phyloP scores from a whole-genome alignment of 2,888 invertebrate genomes.

The Amphipyra berbera region DNA sequence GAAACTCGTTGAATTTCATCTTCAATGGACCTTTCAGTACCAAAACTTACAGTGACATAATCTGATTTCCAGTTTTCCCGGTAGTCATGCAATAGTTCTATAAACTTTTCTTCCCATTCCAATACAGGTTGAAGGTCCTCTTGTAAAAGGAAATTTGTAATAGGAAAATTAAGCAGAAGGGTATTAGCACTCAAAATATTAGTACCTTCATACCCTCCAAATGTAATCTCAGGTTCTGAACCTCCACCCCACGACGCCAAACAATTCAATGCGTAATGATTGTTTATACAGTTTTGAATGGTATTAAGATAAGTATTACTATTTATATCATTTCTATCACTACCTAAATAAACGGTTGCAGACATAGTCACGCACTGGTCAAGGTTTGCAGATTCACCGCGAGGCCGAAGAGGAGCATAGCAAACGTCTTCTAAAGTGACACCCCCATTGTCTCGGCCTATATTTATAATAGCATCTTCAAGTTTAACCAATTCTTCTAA shows the following conservation, averaged over 20 bases:
- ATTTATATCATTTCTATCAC: constrained; percentile 87
- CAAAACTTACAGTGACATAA: constrained; percentile 92
- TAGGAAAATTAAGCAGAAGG: constrained; percentile 94
- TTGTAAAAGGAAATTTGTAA: constrained; percentile 92
- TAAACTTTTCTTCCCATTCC: constrained; percentile 94
- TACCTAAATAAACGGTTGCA: constrained; percentile 94
- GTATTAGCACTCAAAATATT: constrained; percentile 84
- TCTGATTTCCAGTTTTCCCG: constrained; percentile 84
- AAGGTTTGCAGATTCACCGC: constrained; percentile 87
- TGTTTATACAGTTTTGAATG: constrained; percentile 82
- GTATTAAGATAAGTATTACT: constrained; percentile 77
- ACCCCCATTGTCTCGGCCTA: constrained; percentile 88
- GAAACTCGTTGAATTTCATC: constrained; percentile 97
- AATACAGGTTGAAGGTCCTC: constrained; percentile 90
- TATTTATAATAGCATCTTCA: constrained; percentile 91
- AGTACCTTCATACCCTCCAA: constrained; percentile 92
- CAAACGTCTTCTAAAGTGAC: constrained; percentile 91
- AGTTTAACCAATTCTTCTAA: constrained; percentile 92
- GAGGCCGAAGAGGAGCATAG: constrained; percentile 94
- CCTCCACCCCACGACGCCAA: constrained; percentile 96
- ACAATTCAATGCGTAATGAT: constrained; percentile 89
- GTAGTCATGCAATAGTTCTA: constrained; percentile 91
- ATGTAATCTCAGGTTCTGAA: constrained; percentile 94
- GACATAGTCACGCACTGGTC: constrained; percentile 95
- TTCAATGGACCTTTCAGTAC: constrained; percentile 96